Percentiles rank a stretch among this genome's conserved stretches.
Evolutionary conservation across 2,888 invertebrate species (phyloP).

Genomic region (Acronicta alni): DNA sequence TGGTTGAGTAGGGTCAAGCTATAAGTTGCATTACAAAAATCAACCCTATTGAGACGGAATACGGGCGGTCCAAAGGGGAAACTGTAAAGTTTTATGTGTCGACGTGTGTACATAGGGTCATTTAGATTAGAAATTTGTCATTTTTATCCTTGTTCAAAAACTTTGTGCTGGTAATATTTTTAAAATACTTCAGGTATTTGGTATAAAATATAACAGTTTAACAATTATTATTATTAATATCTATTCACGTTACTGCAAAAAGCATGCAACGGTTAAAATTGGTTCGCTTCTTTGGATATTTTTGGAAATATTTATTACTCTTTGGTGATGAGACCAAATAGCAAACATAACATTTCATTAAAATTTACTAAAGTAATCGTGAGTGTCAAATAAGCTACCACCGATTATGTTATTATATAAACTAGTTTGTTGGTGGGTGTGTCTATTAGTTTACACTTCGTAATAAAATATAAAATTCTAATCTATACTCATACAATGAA

Average conservation of each 20-base stretch:
- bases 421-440: constrained; percentile 73
- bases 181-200: constrained; percentile 44
- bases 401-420: constrained; percentile 61
- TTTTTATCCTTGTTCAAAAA: too few relatives aligned
- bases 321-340: constrained; percentile 37
- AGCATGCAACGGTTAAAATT: constrained; percentile 19
- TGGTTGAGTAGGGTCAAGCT: too few relatives aligned
- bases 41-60: too few relatives aligned
- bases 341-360: constrained; percentile 18
- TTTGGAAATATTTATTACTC: too few relatives aligned
- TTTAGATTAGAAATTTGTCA: background rate
- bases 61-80: too few relatives aligned
- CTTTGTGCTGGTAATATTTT: constrained; percentile 12
- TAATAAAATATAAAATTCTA: constrained; percentile 64
- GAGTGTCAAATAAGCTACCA: constrained; percentile 49
- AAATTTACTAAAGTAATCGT: constrained; percentile 41
- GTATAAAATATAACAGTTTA: constrained; percentile 41
- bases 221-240: constrained; percentile 20
- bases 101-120: too few relatives aligned
- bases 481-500: constrained; percentile 63
- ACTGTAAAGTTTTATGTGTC: too few relatives aligned
- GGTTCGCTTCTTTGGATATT: constrained; percentile 31
- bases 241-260: constrained; percentile 28
- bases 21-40: too few relatives aligned
- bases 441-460: constrained; percentile 64